Base-by-base conservation (phyloP, 2,888 invertebrate genomes). In the Drosophila rellima region DNA sequence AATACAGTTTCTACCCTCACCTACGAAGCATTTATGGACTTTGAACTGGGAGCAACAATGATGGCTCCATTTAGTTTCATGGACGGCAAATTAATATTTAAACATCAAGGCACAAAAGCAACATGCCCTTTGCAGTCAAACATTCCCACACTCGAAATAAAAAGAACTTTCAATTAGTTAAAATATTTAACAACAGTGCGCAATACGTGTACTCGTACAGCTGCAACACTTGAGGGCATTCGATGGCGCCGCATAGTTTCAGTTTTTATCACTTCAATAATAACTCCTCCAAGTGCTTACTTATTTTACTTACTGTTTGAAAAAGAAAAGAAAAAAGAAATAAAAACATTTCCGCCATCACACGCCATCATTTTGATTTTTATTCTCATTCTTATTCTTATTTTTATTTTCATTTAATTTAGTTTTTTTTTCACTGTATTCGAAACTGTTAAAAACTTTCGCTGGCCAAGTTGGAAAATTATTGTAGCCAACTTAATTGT, bases 401-500 rank as follows among this genome's bases (percentile, higher is more conserved):
- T 13, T 40, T 44, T n/a, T 23, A 10, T 55, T 48, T 54, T 42
- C 23, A 40, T 63, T 55, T 51, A 33, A 15, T 60, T 66, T 55
- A 8, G 11, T 44, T 57, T 33, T 17, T 42, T 15, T 26, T 48
- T 23, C 10, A 42, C 45, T 48, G 55, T 50, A 18, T 59, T 42
- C 23, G 31, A 60, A 45, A 44, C 29, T 50, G 60, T 55, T 61
- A 54, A 64, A 72, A 78, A 78, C 60, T 78, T 76, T 74, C 65
- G 74, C 65, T 54, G 74, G 65, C 70, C 55, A 74, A 78, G 44
- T 78, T 74, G 68, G 67, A 65, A 75, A 78, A 80, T 86, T 67
- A 71, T 76, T 86, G 87, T 73, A 86, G 78, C 64, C 78, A 88
- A 83, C 89, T 88, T 88, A 85, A 84, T 84, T 84, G 88, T 86